These are phyloP conservation scores for Eospalax fontanierii DNA, from an alignment of 2,797 vertebrate species.

Conservation along the genomic window DNA sequence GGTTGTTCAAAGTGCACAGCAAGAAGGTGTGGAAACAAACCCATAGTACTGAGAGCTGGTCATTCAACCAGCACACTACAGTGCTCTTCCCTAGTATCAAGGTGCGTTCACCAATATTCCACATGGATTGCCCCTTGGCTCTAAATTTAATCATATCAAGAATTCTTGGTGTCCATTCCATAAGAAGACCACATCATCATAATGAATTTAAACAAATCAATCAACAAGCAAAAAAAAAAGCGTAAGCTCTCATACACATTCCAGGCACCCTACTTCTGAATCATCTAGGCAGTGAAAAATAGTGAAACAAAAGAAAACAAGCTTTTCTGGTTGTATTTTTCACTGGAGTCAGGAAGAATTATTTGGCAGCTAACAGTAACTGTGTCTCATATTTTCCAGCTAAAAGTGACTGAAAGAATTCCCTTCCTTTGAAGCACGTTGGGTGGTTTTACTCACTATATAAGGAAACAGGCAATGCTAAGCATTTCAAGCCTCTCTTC, in stretches of 20 bases:
- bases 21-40: not conserved
- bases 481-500: slow-evolving; percentile 25
- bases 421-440: slow-evolving; percentile 85
- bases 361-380: slow-evolving; percentile 84
- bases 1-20: not conserved
- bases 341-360: slow-evolving; percentile 81
- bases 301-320: not conserved
- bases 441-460: slow-evolving; percentile 86
- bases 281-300: slow-evolving; percentile 25
- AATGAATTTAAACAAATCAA: slow-evolving; percentile 16
- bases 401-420: slow-evolving; percentile 87
- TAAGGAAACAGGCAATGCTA: slow-evolving; percentile 87
- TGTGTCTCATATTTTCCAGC: slow-evolving; percentile 90
- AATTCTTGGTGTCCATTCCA: not conserved
- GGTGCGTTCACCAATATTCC: not conserved
- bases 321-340: slow-evolving; percentile 78
- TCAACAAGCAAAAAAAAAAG: not conserved
- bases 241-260: not conserved
- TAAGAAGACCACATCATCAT: not conserved
- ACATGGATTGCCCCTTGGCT: no score
- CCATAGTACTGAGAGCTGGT: fast-evolving
- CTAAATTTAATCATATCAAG: not conserved
- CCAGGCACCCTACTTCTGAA: not conserved
- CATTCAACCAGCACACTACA: fast-evolving
- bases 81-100: not conserved